A percentile compares a stretch with the other conserved stretches of the same genome.
Conservation (phyloP, 2,888 invertebrate species). For the Malacosoma neustria region DNA sequence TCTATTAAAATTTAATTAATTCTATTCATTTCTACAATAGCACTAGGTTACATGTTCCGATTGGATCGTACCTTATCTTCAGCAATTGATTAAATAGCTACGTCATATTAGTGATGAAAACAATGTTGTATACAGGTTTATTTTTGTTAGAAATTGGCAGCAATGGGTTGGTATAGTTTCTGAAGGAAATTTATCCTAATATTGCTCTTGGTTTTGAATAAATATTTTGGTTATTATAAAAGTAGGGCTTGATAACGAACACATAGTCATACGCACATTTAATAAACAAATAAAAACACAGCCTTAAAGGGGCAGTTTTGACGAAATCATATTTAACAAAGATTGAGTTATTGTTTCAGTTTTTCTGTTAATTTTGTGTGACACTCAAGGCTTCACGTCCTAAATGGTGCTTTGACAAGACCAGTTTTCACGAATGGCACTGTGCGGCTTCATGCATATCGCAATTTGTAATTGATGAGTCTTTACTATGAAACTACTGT, state of each 20-base stretch:
- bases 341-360: constrained; percentile 9
- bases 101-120: no score
- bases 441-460: constrained; percentile 63
- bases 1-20: background rate
- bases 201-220: no score
- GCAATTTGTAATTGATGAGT: constrained; percentile 39
- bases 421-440: constrained; percentile 51
- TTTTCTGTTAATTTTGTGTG: constrained; percentile 27
- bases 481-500: constrained; percentile 54
- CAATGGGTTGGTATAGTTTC: no score
- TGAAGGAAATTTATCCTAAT: no score
- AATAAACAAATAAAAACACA: constrained; percentile 25
- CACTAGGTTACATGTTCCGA: constrained; percentile 15
- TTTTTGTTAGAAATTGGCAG: no score
- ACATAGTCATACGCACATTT: constrained; percentile 30
- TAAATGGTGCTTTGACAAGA: constrained; percentile 49
- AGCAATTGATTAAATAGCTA: no score
- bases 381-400: constrained; percentile 45
- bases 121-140: no score
- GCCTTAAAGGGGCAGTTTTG: no score
- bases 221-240: no score
- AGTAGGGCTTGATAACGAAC: background rate
- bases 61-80: constrained; percentile 12
- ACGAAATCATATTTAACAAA: background rate
- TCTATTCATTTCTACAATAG: constrained; percentile 3